Percentiles rank a stretch among this genome's conserved stretches.
These are phyloP conservation scores for Hydrocynus forskahlii DNA, from an alignment of 2,797 vertebrate species.

Conservation along the genomic window DNA sequence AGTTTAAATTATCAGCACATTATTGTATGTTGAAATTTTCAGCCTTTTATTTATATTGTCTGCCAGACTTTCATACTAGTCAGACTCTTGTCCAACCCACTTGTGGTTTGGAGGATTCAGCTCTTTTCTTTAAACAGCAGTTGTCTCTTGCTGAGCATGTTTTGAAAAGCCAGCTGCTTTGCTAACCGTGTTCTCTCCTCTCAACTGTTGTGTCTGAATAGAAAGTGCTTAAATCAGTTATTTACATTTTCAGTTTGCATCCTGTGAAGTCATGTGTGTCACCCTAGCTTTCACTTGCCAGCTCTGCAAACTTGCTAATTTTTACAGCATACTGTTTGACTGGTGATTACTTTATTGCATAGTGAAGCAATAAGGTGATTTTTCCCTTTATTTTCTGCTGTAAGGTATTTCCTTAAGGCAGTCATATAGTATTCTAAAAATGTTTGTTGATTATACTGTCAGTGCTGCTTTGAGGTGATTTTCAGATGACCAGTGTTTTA, in stretches of 20 bases:
- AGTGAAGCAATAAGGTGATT: background rate
- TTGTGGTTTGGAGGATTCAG: background rate
- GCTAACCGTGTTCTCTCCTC: background rate
- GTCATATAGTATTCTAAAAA: background rate
- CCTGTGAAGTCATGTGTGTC: background rate
- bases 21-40: background rate
- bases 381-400: background rate
- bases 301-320: background rate
- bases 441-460: no score
- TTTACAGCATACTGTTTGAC: background rate
- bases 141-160: background rate
- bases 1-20: background rate
- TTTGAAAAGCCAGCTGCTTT: background rate
- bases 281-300: slow-evolving; percentile 9
- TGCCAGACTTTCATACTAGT: background rate
- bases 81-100: background rate
- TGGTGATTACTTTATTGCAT: background rate
- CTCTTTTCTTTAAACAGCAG: background rate
- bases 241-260: slow-evolving; percentile 8
- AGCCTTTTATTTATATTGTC: background rate
- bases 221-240: slow-evolving; percentile 22
- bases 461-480: background rate
- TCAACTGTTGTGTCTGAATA: slow-evolving; percentile 10
- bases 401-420: background rate
- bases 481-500: background rate